phyloP scores from a whole-genome alignment of 2,113 vertebrate species.

The Leptodactylus fuscus region DNA sequence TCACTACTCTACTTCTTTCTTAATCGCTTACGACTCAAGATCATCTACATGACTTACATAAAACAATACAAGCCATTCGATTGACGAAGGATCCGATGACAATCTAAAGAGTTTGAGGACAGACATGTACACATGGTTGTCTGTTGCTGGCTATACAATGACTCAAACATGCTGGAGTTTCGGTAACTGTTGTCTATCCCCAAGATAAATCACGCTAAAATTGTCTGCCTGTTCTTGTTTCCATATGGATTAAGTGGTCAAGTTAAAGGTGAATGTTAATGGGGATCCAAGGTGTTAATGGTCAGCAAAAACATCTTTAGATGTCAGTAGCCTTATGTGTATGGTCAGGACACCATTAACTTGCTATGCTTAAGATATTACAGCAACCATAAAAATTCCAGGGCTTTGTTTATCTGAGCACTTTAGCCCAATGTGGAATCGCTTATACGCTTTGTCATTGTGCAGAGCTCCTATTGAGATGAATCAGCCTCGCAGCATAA shows the following conservation, averaged over 20 bases:
- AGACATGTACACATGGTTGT: background rate
- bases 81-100: background rate
- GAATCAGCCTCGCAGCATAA: conserved; percentile 12
- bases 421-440: background rate
- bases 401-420: background rate
- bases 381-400: background rate
- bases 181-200: background rate
- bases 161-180: background rate
- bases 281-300: background rate
- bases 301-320: background rate
- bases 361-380: background rate
- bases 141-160: background rate
- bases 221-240: background rate
- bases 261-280: background rate
- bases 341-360: background rate
- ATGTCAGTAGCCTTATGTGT: background rate
- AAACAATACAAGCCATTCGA: background rate
- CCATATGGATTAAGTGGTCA: background rate
- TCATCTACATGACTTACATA: background rate
- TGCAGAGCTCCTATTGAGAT: background rate
- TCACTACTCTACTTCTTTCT: background rate
- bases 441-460: background rate
- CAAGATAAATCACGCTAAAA: background rate
- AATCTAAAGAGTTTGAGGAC: background rate
- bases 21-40: background rate